phyloP scores from a whole-genome alignment of 2,113 vertebrate genomes.

The Notarius quadriscutis region DNA sequence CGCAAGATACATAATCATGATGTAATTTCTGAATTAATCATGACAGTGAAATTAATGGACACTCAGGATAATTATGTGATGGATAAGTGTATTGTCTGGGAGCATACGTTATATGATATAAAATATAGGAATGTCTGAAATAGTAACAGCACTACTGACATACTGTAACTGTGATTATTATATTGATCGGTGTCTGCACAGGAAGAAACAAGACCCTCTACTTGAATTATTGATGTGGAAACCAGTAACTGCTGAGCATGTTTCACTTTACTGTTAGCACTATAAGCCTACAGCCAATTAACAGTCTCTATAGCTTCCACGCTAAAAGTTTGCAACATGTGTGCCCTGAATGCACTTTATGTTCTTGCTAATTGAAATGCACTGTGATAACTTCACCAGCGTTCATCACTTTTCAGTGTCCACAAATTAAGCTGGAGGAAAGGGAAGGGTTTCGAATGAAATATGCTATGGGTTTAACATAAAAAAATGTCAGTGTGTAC shows the following conservation, averaged over 20 bases:
- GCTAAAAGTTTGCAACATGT: not conserved
- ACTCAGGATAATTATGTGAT: not conserved
- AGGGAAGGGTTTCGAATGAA: not conserved
- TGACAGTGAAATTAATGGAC: not conserved
- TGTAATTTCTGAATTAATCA: not conserved
- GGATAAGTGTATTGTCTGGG: not conserved
- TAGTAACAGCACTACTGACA: not conserved
- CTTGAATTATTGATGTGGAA: constrained; percentile 49
- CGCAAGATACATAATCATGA: not conserved
- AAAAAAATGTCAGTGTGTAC: not conserved
- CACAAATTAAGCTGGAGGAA: not conserved
- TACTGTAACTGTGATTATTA: not conserved
- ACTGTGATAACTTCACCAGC: not conserved
- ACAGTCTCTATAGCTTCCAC: not conserved
- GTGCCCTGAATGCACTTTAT: not conserved
- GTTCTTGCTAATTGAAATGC: not conserved
- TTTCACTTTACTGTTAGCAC: constrained; percentile 30
- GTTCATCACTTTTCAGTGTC: not conserved
- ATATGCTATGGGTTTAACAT: not conserved
- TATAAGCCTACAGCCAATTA: not conserved
- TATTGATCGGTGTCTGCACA: constrained; percentile 43
- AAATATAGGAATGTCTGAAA: not conserved
- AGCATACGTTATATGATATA: not conserved
- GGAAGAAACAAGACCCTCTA: constrained; percentile 37
- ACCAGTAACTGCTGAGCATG: constrained; percentile 27